Evolutionary conservation across 1,140 invertebrate genomes (phyloP), one percentile per base, ranked within the genome.

Genomic region (Drosophila ambigua): DNA sequence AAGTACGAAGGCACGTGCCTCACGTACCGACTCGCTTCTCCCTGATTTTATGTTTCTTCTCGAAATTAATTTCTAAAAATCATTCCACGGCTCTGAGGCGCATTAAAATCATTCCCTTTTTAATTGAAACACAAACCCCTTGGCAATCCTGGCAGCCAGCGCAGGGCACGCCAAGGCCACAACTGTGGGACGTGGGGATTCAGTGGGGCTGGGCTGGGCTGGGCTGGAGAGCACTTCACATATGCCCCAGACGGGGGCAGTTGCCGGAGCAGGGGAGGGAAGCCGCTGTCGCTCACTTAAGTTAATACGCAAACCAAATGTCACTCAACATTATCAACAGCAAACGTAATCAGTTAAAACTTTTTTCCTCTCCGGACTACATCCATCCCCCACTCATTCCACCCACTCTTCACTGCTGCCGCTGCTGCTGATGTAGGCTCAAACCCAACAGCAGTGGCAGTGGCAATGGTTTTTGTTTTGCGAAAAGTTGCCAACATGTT

Each of bases 341-440:
- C 80, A 84, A 84, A 84, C 80, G 80, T 85, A 84, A 84, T 84
- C 81, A 84, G 80, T 84, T 84, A 84, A 84, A 84, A 84, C 77
- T 85, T 84, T 85, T 84, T 77, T 26, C 24, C 24, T 43, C 13
- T 43, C 13, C 11, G 24, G 11, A 24, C 24, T 45, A 26, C 41
- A 45, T 48, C 57, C 64, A 20, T 64, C 44, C 46, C 63, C 44
- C 46, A n/a, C 9, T 9, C 16, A 20, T 31, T 7, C 43, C 55
- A n/a, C 5, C 44, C 6, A 28, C 28, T 8, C 28, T 0, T 24
- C 44, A 5, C 48, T 50, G 43, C 49, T n/a, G 13, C 45, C 23
- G 39, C 41, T 62, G 15, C 20, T 60, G 60, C 55, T 76, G 80
- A 55, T 79, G 64, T 65, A 71, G 62, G 72, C 57, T 61, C 71